Evolutionary conservation across 2,797 vertebrate species (phyloP).

Genomic region (Varecia variegata): DNA sequence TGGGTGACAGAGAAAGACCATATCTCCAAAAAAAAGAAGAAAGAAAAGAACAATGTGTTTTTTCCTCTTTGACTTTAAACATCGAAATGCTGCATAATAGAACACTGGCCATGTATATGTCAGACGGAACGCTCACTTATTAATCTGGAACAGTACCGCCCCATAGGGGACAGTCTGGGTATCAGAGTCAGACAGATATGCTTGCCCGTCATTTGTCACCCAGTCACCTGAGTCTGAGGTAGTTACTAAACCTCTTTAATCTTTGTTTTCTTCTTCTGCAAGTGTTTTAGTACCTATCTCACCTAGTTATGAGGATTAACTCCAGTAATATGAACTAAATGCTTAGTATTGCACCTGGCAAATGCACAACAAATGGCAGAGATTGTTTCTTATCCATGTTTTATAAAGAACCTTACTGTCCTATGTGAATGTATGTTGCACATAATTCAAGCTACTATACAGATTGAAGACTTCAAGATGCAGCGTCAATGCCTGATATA

Average conservation of each 20-base stretch:
- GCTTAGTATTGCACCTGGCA: not conserved
- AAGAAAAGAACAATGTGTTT: not conserved
- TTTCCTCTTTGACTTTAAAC: not conserved
- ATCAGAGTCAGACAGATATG: not conserved
- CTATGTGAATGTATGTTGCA: not conserved
- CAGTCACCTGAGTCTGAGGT: not conserved
- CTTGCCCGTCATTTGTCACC: not conserved
- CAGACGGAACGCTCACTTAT: not conserved
- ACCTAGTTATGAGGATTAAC: not conserved
- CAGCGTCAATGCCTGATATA: not conserved
- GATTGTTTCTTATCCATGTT: not conserved
- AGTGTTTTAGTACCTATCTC: not conserved
- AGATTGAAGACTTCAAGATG: not conserved
- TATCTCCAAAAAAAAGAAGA: not conserved
- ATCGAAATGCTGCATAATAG: not conserved
- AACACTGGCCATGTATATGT: not conserved
- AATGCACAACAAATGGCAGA: not conserved
- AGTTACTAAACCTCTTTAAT: not conserved
- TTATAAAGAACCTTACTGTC: not conserved
- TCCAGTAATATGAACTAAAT: not conserved
- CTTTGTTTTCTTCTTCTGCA: not conserved
- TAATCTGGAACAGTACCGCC: not conserved
- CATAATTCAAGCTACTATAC: not conserved
- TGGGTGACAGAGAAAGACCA: not conserved
- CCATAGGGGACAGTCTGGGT: not conserved